Evolutionary conservation across 2,113 vertebrate species (phyloP).

Genomic region (zebrafish (Danio rerio)): DNA sequence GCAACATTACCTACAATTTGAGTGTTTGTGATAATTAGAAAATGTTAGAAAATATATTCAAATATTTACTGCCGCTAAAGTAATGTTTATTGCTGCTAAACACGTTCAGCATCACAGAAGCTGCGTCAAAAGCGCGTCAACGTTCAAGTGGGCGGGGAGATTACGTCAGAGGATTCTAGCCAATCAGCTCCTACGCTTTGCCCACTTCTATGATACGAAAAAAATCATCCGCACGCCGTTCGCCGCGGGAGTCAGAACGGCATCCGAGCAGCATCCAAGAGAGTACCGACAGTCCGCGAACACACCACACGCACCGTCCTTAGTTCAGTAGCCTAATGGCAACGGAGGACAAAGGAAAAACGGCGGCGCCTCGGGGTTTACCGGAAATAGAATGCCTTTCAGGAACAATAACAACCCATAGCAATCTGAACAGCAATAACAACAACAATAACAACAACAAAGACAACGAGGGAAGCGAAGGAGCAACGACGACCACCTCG

Average conservation of each 20-base stretch:
- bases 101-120: background rate
- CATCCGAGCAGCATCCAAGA: background rate
- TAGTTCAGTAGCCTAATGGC: constrained; percentile 51
- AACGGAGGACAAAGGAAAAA: constrained; percentile 69
- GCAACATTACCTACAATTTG: too few species aligned
- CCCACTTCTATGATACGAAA: background rate
- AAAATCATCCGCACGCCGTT: background rate
- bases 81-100: too few species aligned
- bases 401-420: constrained; percentile 46
- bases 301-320: background rate
- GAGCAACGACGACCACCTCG: constrained; percentile 64
- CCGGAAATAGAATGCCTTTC: constrained; percentile 59
- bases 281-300: background rate
- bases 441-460: constrained; percentile 79
- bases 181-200: constrained; percentile 3
- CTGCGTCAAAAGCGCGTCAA: constrained; percentile 12
- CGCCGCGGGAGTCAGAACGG: background rate
- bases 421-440: constrained; percentile 75
- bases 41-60: too few species aligned
- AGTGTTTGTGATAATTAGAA: too few species aligned
- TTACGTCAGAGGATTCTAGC: background rate
- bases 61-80: too few species aligned
- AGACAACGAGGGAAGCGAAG: constrained; percentile 67
- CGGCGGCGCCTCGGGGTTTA: constrained; percentile 56
- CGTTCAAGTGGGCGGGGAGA: constrained; percentile 1